These are phyloP conservation scores for Sceloporus tristichus DNA, from an alignment of 2,113 vertebrate species.

Conservation along the genomic window DNA sequence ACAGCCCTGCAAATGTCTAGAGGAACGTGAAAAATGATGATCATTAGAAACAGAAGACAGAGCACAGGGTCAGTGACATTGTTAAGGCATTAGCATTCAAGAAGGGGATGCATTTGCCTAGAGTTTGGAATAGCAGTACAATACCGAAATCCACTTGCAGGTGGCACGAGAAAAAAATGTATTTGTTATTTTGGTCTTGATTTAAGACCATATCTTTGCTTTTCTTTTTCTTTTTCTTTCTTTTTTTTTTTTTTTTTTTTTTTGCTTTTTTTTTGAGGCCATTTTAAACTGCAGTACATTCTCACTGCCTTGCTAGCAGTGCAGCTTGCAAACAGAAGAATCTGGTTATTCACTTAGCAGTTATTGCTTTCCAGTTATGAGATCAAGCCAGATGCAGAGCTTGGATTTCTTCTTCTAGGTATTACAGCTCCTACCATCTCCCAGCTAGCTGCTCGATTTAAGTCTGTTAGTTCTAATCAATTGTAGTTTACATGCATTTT, in stretches of 20 bases:
- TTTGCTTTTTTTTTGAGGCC: not conserved
- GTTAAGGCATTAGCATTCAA: constrained; percentile 54
- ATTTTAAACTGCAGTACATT: not conserved
- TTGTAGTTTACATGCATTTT: not conserved
- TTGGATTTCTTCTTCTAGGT: too few species aligned
- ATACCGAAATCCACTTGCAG: not conserved
- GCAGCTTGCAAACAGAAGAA: not conserved
- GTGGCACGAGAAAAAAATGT: not conserved
- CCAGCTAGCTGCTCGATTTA: not conserved
- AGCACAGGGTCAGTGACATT: constrained; percentile 42
- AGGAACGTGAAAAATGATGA: constrained; percentile 44
- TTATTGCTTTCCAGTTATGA: not conserved
- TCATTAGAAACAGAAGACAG: constrained; percentile 35
- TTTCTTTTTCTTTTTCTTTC: not conserved
- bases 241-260: not conserved
- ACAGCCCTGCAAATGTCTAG: constrained; percentile 62
- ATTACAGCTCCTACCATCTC: too few species aligned
- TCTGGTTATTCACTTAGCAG: not conserved
- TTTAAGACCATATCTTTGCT: not conserved
- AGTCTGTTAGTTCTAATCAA: not conserved
- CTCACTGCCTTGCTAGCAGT: not conserved
- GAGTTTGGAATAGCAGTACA: not conserved
- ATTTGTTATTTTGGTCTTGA: not conserved
- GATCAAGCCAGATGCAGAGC: not conserved
- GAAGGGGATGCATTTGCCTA: not conserved